Evolutionary conservation across 2,113 vertebrate genomes (phyloP).

Genomic region (Passerina amoena): DNA sequence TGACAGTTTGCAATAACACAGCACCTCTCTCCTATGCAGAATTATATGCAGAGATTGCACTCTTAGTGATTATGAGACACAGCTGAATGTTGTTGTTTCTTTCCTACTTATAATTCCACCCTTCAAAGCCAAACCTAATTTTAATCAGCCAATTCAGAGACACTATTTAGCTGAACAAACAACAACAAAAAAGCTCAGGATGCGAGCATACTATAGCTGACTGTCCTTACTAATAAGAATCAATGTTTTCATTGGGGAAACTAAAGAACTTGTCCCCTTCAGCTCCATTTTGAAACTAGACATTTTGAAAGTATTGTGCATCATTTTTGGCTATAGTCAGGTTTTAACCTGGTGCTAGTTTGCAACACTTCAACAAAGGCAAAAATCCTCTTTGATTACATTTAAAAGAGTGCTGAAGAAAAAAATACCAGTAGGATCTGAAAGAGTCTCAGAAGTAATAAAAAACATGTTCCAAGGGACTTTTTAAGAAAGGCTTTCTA

Average conservation of each 20-base stretch:
- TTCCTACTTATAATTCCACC: not conserved
- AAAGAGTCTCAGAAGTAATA: not conserved
- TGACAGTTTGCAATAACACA: not conserved
- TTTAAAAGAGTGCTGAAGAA: not conserved
- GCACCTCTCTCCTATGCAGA: not conserved
- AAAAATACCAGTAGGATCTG: not conserved
- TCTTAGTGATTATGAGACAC: not conserved
- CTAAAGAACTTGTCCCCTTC: not conserved
- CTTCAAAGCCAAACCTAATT: not conserved
- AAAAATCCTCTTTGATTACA: not conserved
- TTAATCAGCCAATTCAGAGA: not conserved
- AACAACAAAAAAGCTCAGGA: not conserved
- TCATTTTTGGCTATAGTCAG: not conserved
- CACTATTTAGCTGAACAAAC: not conserved
- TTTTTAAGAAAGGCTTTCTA: not conserved
- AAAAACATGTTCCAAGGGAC: not conserved
- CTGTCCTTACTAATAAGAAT: not conserved
- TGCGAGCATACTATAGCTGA: not conserved
- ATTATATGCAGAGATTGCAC: not conserved
- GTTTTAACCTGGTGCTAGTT: not conserved
- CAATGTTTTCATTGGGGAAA: not conserved
- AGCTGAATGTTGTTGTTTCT: not conserved
- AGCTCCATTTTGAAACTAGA: not conserved
- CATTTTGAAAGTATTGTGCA: not conserved
- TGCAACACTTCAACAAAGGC: not conserved